A percentile compares a stretch with the other conserved stretches of the same genome.
Conservation (phyloP, 2,888 invertebrate species). For the Agrochola lota region DNA sequence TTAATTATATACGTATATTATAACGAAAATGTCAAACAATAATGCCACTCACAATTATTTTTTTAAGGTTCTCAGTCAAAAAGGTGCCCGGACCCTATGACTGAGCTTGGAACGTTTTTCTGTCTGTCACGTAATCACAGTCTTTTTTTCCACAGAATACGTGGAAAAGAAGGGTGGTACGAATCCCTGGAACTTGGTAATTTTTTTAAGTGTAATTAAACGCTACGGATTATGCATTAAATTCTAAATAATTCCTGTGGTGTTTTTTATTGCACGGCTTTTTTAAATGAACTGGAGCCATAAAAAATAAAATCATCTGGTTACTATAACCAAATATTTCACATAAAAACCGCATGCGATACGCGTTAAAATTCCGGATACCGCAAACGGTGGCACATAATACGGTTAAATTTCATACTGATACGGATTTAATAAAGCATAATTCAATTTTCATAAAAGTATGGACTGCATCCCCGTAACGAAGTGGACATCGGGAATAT, state of each 20-base stretch:
- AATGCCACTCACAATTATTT: no score
- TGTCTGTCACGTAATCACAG: no score
- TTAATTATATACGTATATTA: no score
- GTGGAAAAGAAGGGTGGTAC: background rate
- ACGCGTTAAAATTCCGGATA: constrained; percentile 39
- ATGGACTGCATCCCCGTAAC: constrained; percentile 44
- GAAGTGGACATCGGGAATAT: constrained; percentile 50
- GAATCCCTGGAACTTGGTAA: background rate
- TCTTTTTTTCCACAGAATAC: no score
- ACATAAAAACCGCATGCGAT: constrained; percentile 26
- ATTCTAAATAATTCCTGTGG: no score
- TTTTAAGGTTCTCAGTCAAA: background rate
- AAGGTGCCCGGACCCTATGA: no score
- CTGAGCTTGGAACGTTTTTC: no score
- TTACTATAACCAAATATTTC: constrained; percentile 11
- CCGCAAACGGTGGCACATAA: constrained; percentile 59
- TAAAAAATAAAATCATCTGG: constrained; percentile 6
- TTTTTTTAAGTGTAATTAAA: background rate
- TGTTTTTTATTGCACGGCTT: background rate
- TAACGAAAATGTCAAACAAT: no score
- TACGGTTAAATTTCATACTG: constrained; percentile 59
- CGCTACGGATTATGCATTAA: background rate
- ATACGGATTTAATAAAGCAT: constrained; percentile 68
- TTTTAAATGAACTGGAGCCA: background rate
- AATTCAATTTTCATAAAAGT: constrained; percentile 69